Percentiles rank a stretch among this genome's conserved stretches.
These are phyloP conservation scores for Ormyrus rosae DNA, from an alignment of 2,888 invertebrate species.

Conservation along the genomic window DNA sequence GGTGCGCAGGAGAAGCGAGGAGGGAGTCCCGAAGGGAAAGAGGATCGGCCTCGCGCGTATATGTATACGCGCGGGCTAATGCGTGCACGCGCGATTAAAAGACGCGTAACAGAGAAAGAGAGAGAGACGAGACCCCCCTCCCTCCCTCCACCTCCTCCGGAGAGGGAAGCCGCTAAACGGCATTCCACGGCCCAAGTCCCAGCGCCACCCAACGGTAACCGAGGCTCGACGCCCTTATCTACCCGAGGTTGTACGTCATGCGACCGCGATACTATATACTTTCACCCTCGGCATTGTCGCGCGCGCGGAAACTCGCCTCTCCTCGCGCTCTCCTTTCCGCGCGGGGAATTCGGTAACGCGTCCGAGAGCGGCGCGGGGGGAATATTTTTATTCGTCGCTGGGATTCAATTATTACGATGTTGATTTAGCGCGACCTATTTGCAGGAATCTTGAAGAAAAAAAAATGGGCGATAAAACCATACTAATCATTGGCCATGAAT, in stretches of 20 bases:
- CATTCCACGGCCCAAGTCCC: conserved; percentile 73
- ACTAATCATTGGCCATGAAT: conserved; percentile 32
- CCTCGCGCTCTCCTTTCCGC: not conserved
- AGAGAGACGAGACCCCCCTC: conserved; percentile 18
- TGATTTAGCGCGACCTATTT: conserved; percentile 2
- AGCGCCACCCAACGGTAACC: conserved; percentile 75
- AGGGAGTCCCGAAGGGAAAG: conserved; percentile 14
- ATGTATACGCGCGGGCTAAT: not conserved
- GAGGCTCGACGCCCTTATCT: conserved; percentile 72
- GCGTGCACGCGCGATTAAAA: conserved; percentile 27
- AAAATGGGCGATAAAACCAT: conserved; percentile 2
- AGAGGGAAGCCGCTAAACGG: conserved; percentile 75
- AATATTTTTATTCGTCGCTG: not conserved
- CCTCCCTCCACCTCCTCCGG: conserved; percentile 55
- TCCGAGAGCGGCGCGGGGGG: not conserved
- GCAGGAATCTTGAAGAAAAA: not conserved
- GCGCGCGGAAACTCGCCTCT: not conserved
- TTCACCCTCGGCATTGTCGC: not conserved
- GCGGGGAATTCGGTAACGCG: not conserved
- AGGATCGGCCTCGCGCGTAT: not conserved
- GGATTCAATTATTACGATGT: not conserved
- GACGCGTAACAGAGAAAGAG: conserved; percentile 1
- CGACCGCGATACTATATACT: not conserved
- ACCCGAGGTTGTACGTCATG: not conserved
- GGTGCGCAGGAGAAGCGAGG: not conserved